These are phyloP conservation scores for Diachasma alloeum DNA, from an alignment of 1,140 invertebrate species.

Conservation along the genomic window DNA sequence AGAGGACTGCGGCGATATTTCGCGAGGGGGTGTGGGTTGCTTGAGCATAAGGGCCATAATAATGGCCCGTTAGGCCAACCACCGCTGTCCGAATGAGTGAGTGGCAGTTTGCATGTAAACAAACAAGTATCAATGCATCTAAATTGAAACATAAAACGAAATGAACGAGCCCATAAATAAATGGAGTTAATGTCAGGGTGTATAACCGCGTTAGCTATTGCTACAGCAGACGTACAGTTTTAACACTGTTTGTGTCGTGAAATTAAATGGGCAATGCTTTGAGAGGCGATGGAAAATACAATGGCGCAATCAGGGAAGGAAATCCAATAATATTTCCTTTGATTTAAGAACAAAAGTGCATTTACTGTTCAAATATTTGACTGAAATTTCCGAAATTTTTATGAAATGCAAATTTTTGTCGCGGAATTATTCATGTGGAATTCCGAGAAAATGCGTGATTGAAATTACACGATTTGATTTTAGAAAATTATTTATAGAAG, in stretches of 20 bases:
- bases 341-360: too few relatives aligned
- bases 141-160: slow-evolving; percentile 66
- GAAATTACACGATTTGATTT: too few relatives aligned
- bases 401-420: too few relatives aligned
- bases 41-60: slow-evolving; percentile 29
- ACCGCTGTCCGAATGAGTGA: slow-evolving; percentile 50
- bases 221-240: slow-evolving; percentile 44
- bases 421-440: too few relatives aligned
- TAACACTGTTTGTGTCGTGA: background rate
- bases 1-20: background rate
- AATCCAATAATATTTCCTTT: too few relatives aligned
- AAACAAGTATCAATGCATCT: slow-evolving; percentile 65
- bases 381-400: too few relatives aligned
- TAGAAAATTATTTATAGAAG: too few relatives aligned
- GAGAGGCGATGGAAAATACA: background rate
- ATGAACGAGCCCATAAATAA: slow-evolving; percentile 64
- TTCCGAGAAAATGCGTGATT: too few relatives aligned
- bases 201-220: slow-evolving; percentile 57
- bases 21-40: background rate
- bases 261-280: background rate
- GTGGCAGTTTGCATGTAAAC: slow-evolving; percentile 62
- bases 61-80: slow-evolving; percentile 30
- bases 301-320: background rate
- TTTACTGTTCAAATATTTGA: too few relatives aligned
- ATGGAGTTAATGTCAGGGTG: slow-evolving; percentile 62